These are phyloP conservation scores for Charaxes varanes DNA, from an alignment of 1,140 invertebrate genomes.

Conservation along the genomic window DNA sequence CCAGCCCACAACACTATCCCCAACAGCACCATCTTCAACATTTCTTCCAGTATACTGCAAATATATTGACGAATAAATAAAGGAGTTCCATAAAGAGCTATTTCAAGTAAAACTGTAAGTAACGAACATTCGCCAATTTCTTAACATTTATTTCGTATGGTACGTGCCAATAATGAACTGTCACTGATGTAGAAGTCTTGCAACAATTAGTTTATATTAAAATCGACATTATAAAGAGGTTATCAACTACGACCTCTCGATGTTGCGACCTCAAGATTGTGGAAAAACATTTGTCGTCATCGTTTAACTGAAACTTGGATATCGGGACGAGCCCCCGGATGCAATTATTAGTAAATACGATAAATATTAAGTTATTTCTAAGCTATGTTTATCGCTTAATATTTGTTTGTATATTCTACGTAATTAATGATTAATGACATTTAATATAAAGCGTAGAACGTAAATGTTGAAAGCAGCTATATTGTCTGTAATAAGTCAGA, in stretches of 20 bases:
- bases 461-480: no score
- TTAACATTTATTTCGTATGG: constrained; percentile 18
- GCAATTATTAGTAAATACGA: constrained; percentile 5
- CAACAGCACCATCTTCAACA: constrained; percentile 63
- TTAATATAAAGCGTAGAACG: no score
- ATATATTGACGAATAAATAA: constrained; percentile 11
- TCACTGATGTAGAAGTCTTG: constrained; percentile 36
- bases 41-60: constrained; percentile 71
- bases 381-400: no score
- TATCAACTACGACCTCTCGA: constrained; percentile 37
- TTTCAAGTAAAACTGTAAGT: neutral
- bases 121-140: constrained; percentile 25
- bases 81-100: neutral
- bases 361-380: no score
- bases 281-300: constrained; percentile 29
- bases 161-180: constrained; percentile 21
- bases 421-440: no score
- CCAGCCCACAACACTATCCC: constrained; percentile 66
- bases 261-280: constrained; percentile 32
- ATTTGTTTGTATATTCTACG: no score
- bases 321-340: constrained; percentile 36
- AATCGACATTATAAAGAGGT: constrained; percentile 29
- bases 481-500: no score
- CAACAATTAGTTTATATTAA: constrained; percentile 34
- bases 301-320: constrained; percentile 11